Evolutionary conservation across 2,797 vertebrate species (phyloP).

Genomic region (Phalanger gymnotis): DNA sequence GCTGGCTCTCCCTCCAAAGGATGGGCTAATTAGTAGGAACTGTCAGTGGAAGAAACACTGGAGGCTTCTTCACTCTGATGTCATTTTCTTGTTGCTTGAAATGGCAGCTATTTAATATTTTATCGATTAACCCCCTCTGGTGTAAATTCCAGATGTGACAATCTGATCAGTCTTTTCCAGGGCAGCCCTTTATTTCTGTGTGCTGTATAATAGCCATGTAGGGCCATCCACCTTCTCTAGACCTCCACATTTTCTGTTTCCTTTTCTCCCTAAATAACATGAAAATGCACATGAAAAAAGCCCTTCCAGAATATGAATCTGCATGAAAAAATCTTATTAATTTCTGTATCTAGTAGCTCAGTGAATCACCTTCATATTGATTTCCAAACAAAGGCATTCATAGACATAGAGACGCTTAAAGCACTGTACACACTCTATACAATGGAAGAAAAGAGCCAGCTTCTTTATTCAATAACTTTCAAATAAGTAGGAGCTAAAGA

Average conservation of each 20-base stretch:
- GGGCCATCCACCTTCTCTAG: not conserved
- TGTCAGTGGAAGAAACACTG: conserved; percentile 5
- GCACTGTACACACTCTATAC: not conserved
- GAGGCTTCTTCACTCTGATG: conserved; percentile 43
- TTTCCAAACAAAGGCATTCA: not conserved
- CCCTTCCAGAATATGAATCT: not conserved
- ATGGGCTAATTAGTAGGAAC: conserved; percentile 33
- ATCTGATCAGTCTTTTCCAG: conserved; percentile 60
- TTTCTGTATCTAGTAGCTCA: not conserved
- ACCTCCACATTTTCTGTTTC: not conserved
- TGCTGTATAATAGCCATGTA: not conserved
- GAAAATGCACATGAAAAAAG: not conserved
- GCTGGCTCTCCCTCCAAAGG: not conserved
- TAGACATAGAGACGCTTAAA: not conserved
- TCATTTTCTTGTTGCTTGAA: conserved; percentile 29
- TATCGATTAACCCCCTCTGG: conserved; percentile 72
- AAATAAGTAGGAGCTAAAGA: conserved; percentile 52
- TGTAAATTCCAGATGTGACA: conserved; percentile 72
- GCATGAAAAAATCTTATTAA: not conserved
- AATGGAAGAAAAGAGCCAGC: not conserved
- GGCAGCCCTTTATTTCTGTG: not conserved
- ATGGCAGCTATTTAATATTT: conserved; percentile 77
- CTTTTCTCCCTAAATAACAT: not conserved
- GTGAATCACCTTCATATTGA: not conserved
- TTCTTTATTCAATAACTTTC: conserved; percentile 54